Base-by-base conservation (phyloP, 1,140 invertebrate species). In the Batillaria attramentaria region DNA sequence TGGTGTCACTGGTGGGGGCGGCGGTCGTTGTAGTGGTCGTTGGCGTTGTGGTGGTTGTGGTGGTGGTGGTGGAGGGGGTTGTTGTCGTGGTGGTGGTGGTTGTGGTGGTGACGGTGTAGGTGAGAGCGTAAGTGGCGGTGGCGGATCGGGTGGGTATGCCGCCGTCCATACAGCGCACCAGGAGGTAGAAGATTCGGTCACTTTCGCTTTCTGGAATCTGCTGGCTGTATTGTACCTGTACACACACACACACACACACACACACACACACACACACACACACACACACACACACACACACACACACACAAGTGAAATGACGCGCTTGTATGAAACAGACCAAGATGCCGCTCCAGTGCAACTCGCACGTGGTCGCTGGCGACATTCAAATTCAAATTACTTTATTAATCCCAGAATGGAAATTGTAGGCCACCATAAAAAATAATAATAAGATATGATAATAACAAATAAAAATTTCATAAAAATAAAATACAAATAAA, bases 121-220 rank as follows among this genome's bases (percentile, higher is more conserved):
- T 60, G 8, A 60, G 57, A 28, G 57, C 57, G 57, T 13, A 60
- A 24, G 57, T 60, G 57, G 57, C 57, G 8, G 57, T 60, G 57
- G 57, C 57, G 57, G 57, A 60, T 6, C 24, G 6, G 57, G 57
- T 60, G 1, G 78, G 78, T 5, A 39, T 65, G 0, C 81, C 81
- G 1, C 78, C 70, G 66, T 82, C 81, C 62, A 77, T 77, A 42
- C 78, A 79, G 20, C 50, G 33, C 6, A 82, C 75, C 8, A 68
- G 33, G 8, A 80, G 74, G 65, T 69, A 79, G 70, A 77, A 79
- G 8, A 35, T 78, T 39, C n/a, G 72, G 4, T 70, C 78, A 33
- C n/a, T n/a, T 31, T 68, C 73, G 1, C 46, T 33, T 24, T 79
- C 81, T 2, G 78, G 75, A n/a, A 78, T 80, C 28, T 31, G n/a